Conservation (phyloP, 2,113 vertebrate genomes). For the Brachyhypopomus occidentalis region DNA sequence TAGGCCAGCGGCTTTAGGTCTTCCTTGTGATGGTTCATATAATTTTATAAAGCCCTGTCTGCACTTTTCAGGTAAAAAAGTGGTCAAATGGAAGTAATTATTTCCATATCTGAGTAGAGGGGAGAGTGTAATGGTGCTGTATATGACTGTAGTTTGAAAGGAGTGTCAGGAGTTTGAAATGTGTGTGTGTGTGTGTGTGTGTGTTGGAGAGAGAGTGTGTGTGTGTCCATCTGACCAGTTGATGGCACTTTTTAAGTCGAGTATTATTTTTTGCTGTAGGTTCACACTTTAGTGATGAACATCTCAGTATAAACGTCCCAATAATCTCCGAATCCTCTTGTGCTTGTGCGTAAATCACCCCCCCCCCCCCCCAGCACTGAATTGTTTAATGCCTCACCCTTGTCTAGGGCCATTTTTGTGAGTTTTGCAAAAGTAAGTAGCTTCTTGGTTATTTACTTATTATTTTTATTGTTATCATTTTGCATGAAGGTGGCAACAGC, state of each 20-base stretch:
- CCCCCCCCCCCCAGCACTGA: background rate
- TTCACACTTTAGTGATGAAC: background rate
- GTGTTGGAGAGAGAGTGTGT: too few species aligned
- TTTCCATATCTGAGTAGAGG: conserved; percentile 9
- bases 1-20: conserved; percentile 27
- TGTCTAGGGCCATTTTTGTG: background rate
- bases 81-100: background rate
- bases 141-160: background rate
- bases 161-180: background rate
- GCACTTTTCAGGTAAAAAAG: conserved; percentile 29
- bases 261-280: background rate
- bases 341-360: too few species aligned
- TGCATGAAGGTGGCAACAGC: background rate
- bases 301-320: background rate
- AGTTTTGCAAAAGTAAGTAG: background rate
- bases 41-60: conserved; percentile 48
- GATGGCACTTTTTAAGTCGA: too few species aligned
- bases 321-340: background rate
- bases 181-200: too few species aligned
- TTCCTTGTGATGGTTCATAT: conserved; percentile 40
- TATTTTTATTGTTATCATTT: background rate
- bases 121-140: background rate
- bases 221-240: too few species aligned
- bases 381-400: background rate
- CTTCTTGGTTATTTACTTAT: background rate